Evolutionary conservation across 2,888 invertebrate genomes (phyloP), one percentile per base, ranked within the genome.

Genomic region (Leucophora obtusa): DNA sequence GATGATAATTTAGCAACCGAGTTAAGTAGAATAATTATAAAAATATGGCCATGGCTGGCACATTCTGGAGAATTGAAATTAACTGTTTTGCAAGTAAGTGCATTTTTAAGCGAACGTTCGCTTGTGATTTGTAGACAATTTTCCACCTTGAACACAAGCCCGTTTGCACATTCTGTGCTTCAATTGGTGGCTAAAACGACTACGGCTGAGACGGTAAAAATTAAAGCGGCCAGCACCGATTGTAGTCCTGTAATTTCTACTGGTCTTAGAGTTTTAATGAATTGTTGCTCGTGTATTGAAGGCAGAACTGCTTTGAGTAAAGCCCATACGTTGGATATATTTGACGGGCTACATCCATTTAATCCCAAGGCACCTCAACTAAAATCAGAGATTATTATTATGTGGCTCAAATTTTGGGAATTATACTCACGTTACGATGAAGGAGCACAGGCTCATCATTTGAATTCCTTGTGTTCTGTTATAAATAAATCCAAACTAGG

Each of bases 381-480:
- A 2, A 87, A 86, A 79, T 83, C 85, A 10, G 83, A 86, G 0
- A 83, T 89, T 6, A 62, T 87, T 11, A 69, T 84, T 1, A 73
- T 83, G 9, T 91, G 90, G 90, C 83, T 91, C 0, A 60, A 83
- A 9, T 89, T 90, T 77, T 90, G 89, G 88, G 89, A 89, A 77
- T 72, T 88, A 11, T 89, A 85, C 81, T 88, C 91, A 2, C 85
- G 89, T 8, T 88, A 90, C 78, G 85, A 86, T 10, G 87, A 88
- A 18, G 88, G 90, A 9, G 86, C 85, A 7, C 83, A 83, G 11
- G 70, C 84, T 14, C 87, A 87, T 15, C 86, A 90, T 72, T 68
- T 89, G 54, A 84, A 83, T 8, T 83, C 86, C 0, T 84, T 90
- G 2, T 84, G 89, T 28, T 82, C 83, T 24, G 71, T 86, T 2